A percentile compares a stretch with the other conserved stretches of the same genome.
Conservation (phyloP, 2,888 invertebrate genomes). For the Stenodema calcarata region DNA sequence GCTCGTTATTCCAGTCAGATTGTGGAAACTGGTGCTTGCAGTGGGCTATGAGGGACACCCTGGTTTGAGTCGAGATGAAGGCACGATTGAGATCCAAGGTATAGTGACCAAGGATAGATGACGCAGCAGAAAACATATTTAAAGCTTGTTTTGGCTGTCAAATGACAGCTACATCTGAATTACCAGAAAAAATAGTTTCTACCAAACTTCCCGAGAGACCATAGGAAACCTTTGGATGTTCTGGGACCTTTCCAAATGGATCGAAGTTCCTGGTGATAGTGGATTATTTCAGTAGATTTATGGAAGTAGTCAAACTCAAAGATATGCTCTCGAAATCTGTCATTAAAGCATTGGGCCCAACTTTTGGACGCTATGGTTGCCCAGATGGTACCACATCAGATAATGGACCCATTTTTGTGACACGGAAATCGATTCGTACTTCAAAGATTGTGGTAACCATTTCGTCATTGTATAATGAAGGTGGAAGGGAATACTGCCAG, state of each 20-base stretch:
- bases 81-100: neutral
- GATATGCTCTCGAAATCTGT: neutral
- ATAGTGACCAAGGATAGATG: conserved; percentile 36
- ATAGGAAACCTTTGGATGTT: conserved; percentile 27
- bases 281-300: neutral
- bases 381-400: neutral
- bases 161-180: conserved; percentile 17
- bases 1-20: neutral
- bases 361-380: neutral
- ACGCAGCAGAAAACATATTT: conserved; percentile 14
- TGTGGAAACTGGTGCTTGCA: neutral
- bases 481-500: too few species aligned
- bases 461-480: too few species aligned
- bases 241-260: conserved; percentile 21
- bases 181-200: conserved; percentile 54
- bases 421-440: conserved; percentile 37
- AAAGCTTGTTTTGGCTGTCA: conserved; percentile 48
- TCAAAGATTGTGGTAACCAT: neutral
- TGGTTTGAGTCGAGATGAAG: conserved; percentile 59
- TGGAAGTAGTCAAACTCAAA: neutral
- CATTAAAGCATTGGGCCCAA: neutral
- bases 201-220: conserved; percentile 13
- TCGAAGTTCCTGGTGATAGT: neutral
- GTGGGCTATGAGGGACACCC: conserved; percentile 60
- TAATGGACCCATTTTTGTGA: conserved; percentile 12